Evolutionary conservation across 2,888 invertebrate genomes (phyloP), one percentile per base, ranked within the genome.

Genomic region (Pteria penguin): DNA sequence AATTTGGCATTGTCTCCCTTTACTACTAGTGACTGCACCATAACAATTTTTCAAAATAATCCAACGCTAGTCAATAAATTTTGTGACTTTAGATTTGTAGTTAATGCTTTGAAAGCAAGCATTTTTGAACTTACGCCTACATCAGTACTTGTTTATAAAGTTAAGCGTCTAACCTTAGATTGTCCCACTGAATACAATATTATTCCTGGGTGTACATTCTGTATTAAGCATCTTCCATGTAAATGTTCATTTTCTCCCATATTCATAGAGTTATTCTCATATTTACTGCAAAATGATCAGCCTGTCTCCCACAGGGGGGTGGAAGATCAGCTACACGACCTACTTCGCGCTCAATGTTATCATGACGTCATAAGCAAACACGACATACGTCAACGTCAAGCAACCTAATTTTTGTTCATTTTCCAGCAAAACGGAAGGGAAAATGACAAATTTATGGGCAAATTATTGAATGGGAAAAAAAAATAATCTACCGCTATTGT

Each of bases 221-320:
- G 71, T 32, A 68, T 72, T 26, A 54, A 67, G 24, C 45, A 72
- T 32, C 27, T 76, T 1, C 72, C 72, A n/a, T 76, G 72, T 27
- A 65, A 55, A 26, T 72, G 72, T 24, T 62, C 72, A 18, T 27
- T 67, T 27, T n/a, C 57, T 29, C 22, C 65, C 26, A n/a, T n/a
- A n/a, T n/a, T n/a, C n/a, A n/a, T n/a, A n/a, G n/a, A n/a, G n/a
- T n/a, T n/a, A n/a, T n/a, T n/a, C n/a, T n/a, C n/a, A n/a, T n/a
- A n/a, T n/a, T n/a, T n/a, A n/a, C n/a, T n/a, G n/a, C n/a, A n/a
- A n/a, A n/a, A n/a, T n/a, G n/a, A n/a, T n/a, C n/a, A n/a, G n/a
- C n/a, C n/a, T n/a, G n/a, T n/a, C n/a, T n/a, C n/a, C n/a, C n/a
- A n/a, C n/a, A n/a, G n/a, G n/a, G n/a, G n/a, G n/a, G n/a, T n/a